These are phyloP conservation scores for Pachypanchax playfairii DNA, from an alignment of 2,113 vertebrate species.

Conservation along the genomic window DNA sequence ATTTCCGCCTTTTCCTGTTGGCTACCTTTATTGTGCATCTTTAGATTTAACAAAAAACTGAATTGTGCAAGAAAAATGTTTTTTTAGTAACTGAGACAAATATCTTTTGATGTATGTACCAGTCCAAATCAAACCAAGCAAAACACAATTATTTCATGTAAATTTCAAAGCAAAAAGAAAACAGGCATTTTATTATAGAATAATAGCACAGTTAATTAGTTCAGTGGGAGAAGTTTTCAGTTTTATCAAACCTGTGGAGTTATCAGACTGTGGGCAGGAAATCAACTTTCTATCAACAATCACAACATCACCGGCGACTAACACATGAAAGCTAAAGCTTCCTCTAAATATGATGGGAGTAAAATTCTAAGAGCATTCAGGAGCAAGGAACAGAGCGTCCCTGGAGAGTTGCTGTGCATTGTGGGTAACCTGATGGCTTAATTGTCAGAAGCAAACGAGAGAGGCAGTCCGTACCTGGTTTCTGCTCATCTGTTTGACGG, in stretches of 20 bases:
- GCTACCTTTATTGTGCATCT: conserved; percentile 7
- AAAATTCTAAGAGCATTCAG: conserved; percentile 31
- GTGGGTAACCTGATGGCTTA: conserved; percentile 55
- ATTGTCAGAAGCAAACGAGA: conserved; percentile 44
- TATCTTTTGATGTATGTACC: not conserved
- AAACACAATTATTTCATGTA: no score
- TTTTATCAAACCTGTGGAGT: conserved; percentile 54
- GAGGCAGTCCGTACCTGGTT: conserved; percentile 36
- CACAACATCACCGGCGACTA: conserved; percentile 27
- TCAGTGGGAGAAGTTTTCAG: conserved; percentile 53
- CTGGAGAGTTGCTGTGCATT: conserved; percentile 34
- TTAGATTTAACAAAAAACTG: not conserved
- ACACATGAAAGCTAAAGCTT: conserved; percentile 6
- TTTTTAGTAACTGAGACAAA: no score
- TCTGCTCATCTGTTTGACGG: conserved; percentile 43
- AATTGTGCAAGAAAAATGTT: no score
- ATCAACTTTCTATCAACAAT: conserved; percentile 35
- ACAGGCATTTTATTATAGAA: conserved; percentile 37
- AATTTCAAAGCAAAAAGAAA: no score
- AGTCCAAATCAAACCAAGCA: not conserved
- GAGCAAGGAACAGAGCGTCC: conserved; percentile 18
- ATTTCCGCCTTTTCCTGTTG: not conserved
- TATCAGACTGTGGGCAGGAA: conserved; percentile 47
- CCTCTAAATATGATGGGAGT: conserved; percentile 11
- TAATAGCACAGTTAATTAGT: conserved; percentile 57